A percentile compares a stretch with the other conserved stretches of the same genome.
phyloP scores from a whole-genome alignment of 2,797 vertebrate species.

The Typhlichthys eigenmanni region DNA sequence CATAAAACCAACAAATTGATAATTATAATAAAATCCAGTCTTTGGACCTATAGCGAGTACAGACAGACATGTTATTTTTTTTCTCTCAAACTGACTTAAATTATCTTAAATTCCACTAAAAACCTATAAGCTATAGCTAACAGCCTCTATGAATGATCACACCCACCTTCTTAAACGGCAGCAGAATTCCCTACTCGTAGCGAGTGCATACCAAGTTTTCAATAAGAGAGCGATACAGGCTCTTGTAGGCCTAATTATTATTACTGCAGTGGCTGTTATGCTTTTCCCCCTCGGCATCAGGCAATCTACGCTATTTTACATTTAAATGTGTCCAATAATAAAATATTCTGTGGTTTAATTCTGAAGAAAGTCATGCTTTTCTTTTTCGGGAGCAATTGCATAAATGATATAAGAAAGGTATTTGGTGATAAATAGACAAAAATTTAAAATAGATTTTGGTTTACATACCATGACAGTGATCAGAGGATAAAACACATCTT shows the following conservation, averaged over 20 bases:
- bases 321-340: conserved; percentile 63
- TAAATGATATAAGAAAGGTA: conserved; percentile 28
- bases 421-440: conserved; percentile 22
- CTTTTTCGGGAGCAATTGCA: conserved; percentile 24
- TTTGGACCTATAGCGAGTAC: no score
- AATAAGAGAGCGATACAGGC: not conserved
- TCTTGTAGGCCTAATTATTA: not conserved
- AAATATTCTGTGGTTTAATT: conserved; percentile 72
- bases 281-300: conserved; percentile 10
- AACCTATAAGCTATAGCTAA: conserved; percentile 15
- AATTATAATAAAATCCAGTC: no score
- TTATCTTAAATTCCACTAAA: conserved; percentile 14
- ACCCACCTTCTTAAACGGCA: not conserved
- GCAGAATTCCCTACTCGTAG: not conserved
- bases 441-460: conserved; percentile 49
- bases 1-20: no score
- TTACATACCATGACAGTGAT: conserved; percentile 36
- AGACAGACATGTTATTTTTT: no score
- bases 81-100: not conserved
- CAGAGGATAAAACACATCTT: conserved; percentile 19
- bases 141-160: conserved; percentile 23
- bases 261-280: conserved; percentile 23
- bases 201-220: not conserved
- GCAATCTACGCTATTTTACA: conserved; percentile 46
- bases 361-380: conserved; percentile 27